Conservation (phyloP, 1,140 invertebrate genomes). For the Acromyrmex echinatior region DNA sequence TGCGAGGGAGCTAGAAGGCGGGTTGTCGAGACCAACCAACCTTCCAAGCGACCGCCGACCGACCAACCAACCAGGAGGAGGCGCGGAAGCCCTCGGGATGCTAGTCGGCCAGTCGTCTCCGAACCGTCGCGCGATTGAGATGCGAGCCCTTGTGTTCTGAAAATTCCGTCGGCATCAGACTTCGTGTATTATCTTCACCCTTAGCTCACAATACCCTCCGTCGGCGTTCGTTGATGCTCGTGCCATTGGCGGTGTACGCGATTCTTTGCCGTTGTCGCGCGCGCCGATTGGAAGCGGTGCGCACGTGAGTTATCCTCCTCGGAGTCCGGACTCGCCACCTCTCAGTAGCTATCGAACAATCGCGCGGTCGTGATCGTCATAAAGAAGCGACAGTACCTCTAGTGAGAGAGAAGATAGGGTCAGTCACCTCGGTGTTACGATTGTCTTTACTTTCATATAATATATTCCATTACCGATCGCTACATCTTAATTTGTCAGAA, state of each 20-base stretch:
- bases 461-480: background rate
- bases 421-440: conserved; percentile 60
- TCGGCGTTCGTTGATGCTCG: background rate
- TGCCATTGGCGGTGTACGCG: background rate
- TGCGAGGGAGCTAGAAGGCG: conserved; percentile 70
- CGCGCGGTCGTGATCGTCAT: conserved; percentile 55
- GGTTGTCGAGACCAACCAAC: conserved; percentile 50
- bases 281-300: conserved; percentile 11
- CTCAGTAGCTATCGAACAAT: conserved; percentile 15
- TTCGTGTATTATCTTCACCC: conserved; percentile 54
- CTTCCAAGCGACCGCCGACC: conserved; percentile 65
- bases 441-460: no score
- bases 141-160: conserved; percentile 68
- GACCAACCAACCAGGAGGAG: conserved; percentile 79
- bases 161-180: conserved; percentile 37
- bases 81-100: conserved; percentile 78
- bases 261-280: background rate
- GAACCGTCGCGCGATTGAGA: conserved; percentile 85
- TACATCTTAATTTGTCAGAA: background rate
- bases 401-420: conserved; percentile 35
- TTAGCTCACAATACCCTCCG: background rate
- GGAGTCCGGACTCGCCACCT: background rate
- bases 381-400: conserved; percentile 14
- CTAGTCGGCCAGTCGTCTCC: conserved; percentile 85
- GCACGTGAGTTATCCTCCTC: conserved; percentile 49